Evolutionary conservation across 2,113 vertebrate species (phyloP), one percentile per base, ranked within the genome.

Genomic region (Myrmecophaga tridactyla): DNA sequence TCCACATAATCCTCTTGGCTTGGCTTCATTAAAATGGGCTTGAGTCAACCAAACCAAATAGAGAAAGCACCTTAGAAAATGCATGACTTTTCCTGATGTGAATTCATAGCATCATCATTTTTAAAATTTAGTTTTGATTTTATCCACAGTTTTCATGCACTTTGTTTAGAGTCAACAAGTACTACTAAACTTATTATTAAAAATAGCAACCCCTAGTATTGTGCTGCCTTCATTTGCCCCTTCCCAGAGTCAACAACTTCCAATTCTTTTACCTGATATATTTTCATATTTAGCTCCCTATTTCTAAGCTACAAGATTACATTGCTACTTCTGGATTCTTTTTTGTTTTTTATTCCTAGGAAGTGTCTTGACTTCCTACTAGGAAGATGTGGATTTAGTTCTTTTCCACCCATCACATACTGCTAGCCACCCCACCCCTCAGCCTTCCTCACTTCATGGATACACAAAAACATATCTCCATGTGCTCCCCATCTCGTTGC

Each of bases 401-500:
- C 31, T 6, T 75, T 60, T 43, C 18, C 60, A 6, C 73, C 27
- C 46, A 9, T 23, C 25, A 0, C 48, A 0, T 31, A 2, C 29
- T 17, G 8, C 48, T 34, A 1, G 2, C 23, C 51, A 1, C 78
- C 62, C 39, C 17, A 10, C 8, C 58, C 1, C 0, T 4, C 62
- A 5, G 75, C 25, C 18, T 2, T 56, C 23, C 1, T 41, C 39
- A 10, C 31, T 7, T 46, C 31, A 0, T 1, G 13, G 29, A 29
- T 6, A 48, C 34, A 14, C 0, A 0, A 56, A 1, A 0, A 1
- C 7, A 6, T 9, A 0, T 15, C 36, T 17, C 36, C 23, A 0
- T 0, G 0, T 14, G 2, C 41, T 41, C 31, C 5, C 7, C 11
- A 0, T 0, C 56, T 77, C 46, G 3, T 34, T 14, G 29, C 1